These are phyloP conservation scores for Oppia nitens DNA, from an alignment of 1,140 invertebrate genomes.

Conservation along the genomic window DNA sequence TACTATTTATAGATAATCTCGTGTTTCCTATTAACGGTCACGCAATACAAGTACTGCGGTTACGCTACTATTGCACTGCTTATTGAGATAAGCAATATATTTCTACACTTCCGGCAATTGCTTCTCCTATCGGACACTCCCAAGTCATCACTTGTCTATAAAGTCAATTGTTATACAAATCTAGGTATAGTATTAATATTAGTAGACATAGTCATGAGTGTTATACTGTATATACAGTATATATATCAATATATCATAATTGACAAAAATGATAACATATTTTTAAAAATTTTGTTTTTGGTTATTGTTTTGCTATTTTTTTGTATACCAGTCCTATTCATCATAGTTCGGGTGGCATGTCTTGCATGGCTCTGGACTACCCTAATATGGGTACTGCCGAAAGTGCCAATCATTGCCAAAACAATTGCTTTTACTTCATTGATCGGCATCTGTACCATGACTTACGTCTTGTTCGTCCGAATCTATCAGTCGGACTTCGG, in stretches of 20 bases:
- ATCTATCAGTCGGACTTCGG: neutral
- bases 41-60: neutral
- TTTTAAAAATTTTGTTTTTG: neutral
- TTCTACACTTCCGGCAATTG: slow-evolving; percentile 12
- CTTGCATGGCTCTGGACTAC: slow-evolving; percentile 9
- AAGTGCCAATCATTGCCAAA: neutral
- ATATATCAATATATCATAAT: too few species aligned
- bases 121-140: neutral
- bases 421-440: neutral
- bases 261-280: neutral
- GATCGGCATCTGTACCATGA: neutral
- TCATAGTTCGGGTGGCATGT: slow-evolving; percentile 1
- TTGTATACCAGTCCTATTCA: slow-evolving; percentile 3
- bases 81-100: slow-evolving; percentile 7
- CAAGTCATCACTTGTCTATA: neutral
- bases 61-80: slow-evolving; percentile 5
- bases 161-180: slow-evolving; percentile 1
- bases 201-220: too few species aligned
- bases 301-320: neutral
- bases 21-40: slow-evolving; percentile 4
- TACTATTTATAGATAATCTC: neutral
- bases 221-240: too few species aligned
- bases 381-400: neutral
- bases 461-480: neutral
- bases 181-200: neutral